These are phyloP conservation scores for Leguminivora glycinivorella DNA, from an alignment of 1,140 invertebrate genomes.

Conservation along the genomic window DNA sequence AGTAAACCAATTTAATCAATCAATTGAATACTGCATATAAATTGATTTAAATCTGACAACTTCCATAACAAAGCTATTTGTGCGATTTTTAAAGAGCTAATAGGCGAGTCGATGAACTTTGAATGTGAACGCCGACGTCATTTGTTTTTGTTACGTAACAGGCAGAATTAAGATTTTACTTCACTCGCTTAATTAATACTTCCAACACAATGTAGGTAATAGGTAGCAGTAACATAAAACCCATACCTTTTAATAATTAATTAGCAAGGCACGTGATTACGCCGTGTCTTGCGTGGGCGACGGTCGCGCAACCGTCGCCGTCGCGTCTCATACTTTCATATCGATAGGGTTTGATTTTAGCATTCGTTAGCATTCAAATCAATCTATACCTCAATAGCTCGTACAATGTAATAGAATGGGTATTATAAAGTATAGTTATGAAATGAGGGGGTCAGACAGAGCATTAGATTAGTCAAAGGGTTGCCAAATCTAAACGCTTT, in stretches of 20 bases:
- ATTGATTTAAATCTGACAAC: constrained; percentile 2
- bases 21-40: background rate
- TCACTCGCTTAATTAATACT: background rate
- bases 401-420: constrained; percentile 45
- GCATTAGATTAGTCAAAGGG: constrained; percentile 72
- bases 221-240: constrained; percentile 7
- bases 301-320: no score
- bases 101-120: constrained; percentile 17
- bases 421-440: constrained; percentile 46
- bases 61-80: constrained; percentile 4
- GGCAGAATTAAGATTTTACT: constrained; percentile 10
- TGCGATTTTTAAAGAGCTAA: constrained; percentile 5
- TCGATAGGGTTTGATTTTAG: no score
- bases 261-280: constrained; percentile 25
- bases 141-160: constrained; percentile 19
- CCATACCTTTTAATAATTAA: constrained; percentile 16
- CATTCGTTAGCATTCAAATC: constrained; percentile 41
- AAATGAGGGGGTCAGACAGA: constrained; percentile 53
- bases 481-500: constrained; percentile 67
- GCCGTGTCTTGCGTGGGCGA: no score
- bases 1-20: background rate
- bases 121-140: constrained; percentile 17
- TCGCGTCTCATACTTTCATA: no score
- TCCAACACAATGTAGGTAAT: background rate
- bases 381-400: constrained; percentile 38